phyloP scores from a whole-genome alignment of 2,888 invertebrate species.

The Crossocerus cetratus region DNA sequence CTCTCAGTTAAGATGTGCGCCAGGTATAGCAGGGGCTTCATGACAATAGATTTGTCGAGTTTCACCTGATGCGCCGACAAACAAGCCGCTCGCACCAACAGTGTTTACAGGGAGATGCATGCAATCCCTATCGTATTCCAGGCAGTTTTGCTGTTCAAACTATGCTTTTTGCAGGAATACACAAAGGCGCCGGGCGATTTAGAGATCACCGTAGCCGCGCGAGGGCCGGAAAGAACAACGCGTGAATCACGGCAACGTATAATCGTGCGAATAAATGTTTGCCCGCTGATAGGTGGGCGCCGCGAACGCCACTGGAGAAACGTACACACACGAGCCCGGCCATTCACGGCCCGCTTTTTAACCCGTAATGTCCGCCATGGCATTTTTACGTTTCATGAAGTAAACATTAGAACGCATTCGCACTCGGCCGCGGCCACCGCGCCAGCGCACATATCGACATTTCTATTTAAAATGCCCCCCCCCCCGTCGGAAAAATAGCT shows the following conservation, averaged over 20 bases:
- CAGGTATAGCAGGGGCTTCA: too few relatives aligned
- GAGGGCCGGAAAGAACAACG: background rate
- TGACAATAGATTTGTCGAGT: too few relatives aligned
- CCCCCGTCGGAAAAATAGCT: background rate
- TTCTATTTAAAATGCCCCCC: background rate
- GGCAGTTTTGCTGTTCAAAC: too few relatives aligned
- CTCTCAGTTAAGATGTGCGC: too few relatives aligned
- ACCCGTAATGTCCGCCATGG: slow-evolving; percentile 33
- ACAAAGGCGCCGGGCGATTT: background rate
- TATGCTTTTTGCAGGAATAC: too few relatives aligned
- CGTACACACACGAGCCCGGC: background rate
- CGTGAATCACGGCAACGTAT: background rate
- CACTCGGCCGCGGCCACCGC: background rate
- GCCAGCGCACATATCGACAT: background rate
- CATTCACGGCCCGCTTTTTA: slow-evolving; percentile 25
- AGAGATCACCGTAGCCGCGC: background rate
- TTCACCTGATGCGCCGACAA: too few relatives aligned
- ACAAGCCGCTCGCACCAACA: too few relatives aligned
- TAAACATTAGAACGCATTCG: slow-evolving; percentile 41
- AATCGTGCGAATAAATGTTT: slow-evolving; percentile 15
- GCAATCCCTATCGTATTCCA: too few relatives aligned
- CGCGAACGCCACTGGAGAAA: slow-evolving; percentile 25
- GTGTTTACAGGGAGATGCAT: too few relatives aligned
- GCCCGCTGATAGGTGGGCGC: slow-evolving; percentile 19
- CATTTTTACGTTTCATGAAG: slow-evolving; percentile 42